Conservation (phyloP, 2,113 vertebrate species). For the Erythrolamprus reginae region DNA sequence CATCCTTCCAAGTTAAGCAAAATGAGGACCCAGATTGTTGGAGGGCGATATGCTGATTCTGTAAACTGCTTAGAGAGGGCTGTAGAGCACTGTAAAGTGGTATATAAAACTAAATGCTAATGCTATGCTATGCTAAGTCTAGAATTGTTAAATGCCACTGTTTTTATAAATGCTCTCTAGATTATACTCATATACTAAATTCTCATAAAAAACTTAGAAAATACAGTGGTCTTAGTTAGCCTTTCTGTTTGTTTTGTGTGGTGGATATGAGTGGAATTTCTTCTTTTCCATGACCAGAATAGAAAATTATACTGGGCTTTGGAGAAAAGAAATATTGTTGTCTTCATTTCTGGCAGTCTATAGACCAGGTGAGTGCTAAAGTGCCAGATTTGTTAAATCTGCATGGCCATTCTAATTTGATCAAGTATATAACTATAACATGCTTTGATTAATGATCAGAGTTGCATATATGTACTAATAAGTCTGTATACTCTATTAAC, state of each 20-base stretch:
- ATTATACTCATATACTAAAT: not conserved
- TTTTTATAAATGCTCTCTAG: not conserved
- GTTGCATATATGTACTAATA: not conserved
- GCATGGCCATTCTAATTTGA: not conserved
- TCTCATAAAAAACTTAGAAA: not conserved
- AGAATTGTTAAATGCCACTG: not conserved
- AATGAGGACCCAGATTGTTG: no score
- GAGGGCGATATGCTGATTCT: no score
- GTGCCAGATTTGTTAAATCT: not conserved
- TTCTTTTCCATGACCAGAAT: not conserved
- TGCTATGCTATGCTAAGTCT: not conserved
- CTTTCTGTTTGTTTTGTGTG: not conserved
- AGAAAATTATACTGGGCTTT: not conserved
- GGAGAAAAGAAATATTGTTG: not conserved
- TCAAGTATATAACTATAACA: not conserved
- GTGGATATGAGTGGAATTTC: not conserved
- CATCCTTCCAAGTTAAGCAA: no score
- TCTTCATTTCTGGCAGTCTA: not conserved
- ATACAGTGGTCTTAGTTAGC: not conserved
- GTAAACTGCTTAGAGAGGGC: no score
- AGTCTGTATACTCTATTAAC: not conserved
- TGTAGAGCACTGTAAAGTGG: no score
- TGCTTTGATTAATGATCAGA: not conserved
- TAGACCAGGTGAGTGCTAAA: not conserved
- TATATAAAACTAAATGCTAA: no score